A percentile compares a stretch with the other conserved stretches of the same genome.
Conservation (phyloP, 53 echinoderm and acorn worm species). For the Pentamera pediparva region DNA sequence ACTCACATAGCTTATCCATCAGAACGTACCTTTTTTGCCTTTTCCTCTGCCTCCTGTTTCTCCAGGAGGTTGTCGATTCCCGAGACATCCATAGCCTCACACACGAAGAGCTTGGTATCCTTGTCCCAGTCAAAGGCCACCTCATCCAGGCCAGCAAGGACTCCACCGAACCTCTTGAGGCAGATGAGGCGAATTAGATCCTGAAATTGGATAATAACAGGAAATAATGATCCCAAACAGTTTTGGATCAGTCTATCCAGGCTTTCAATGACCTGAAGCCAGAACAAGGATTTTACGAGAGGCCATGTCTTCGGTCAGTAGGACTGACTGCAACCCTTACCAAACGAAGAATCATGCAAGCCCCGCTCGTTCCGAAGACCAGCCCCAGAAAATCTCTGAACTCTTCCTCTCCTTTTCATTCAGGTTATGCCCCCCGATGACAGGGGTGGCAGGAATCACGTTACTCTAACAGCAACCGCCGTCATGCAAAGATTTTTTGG, state of each 20-base stretch:
- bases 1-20: background rate
- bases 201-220: background rate
- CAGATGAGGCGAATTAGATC: conserved; percentile 66
- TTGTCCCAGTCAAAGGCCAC: conserved; percentile 28
- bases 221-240: background rate
- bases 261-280: too few species aligned
- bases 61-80: conserved; percentile 25
- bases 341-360: background rate
- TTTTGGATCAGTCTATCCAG: background rate
- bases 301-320: conserved; percentile 81
- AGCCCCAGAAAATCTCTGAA: too few species aligned
- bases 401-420: too few species aligned
- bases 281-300: conserved; percentile 79
- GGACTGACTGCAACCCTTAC: conserved; percentile 56
- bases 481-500: too few species aligned
- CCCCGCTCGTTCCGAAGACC: too few species aligned
- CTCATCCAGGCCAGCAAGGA: conserved; percentile 53
- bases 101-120: background rate
- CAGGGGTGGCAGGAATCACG: too few species aligned
- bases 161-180: conserved; percentile 87
- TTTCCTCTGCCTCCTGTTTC: conserved; percentile 39
- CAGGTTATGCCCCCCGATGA: too few species aligned
- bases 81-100: conserved; percentile 6
- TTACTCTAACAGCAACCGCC: too few species aligned
- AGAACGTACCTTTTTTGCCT: conserved; percentile 27